Evolutionary conservation across 2,113 vertebrate genomes (phyloP).

Genomic region (Micronisus gabar): DNA sequence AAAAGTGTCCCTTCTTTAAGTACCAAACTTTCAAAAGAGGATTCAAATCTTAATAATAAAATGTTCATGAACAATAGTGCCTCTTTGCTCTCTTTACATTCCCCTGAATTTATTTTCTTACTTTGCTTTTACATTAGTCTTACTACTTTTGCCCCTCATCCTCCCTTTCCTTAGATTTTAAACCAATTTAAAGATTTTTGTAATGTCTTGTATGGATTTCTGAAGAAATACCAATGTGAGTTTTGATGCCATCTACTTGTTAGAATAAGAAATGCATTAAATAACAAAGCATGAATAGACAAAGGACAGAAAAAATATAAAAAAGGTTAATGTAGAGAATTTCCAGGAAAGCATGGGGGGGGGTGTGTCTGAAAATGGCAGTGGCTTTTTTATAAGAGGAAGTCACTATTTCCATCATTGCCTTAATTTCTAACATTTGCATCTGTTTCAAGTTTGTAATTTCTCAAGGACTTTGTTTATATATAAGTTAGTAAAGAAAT

Average conservation of each 20-base stretch:
- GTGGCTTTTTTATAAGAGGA: neutral
- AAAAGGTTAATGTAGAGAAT: neutral
- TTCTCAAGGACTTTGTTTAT: neutral
- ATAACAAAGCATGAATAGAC: neutral
- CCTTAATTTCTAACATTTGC: neutral
- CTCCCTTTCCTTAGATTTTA: neutral
- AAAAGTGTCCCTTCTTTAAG: neutral
- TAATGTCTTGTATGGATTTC: neutral
- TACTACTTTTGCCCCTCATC: neutral
- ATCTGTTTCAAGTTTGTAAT: neutral
- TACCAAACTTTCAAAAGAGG: neutral
- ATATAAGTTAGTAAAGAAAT: neutral
- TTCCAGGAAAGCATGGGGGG: neutral
- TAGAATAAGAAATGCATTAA: neutral
- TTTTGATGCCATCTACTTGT: neutral
- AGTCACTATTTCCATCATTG: neutral
- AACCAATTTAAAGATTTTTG: neutral
- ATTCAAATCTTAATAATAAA: neutral
- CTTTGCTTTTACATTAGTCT: neutral
- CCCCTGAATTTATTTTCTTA: neutral
- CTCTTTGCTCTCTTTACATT: neutral
- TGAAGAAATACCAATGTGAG: neutral
- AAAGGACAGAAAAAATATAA: neutral
- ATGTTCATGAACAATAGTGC: neutral
- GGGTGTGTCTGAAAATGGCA: neutral